A percentile compares a stretch with the other conserved stretches of the same genome.
phyloP scores from a whole-genome alignment of 2,797 vertebrate genomes.

The Acrocephalus scirpaceus region DNA sequence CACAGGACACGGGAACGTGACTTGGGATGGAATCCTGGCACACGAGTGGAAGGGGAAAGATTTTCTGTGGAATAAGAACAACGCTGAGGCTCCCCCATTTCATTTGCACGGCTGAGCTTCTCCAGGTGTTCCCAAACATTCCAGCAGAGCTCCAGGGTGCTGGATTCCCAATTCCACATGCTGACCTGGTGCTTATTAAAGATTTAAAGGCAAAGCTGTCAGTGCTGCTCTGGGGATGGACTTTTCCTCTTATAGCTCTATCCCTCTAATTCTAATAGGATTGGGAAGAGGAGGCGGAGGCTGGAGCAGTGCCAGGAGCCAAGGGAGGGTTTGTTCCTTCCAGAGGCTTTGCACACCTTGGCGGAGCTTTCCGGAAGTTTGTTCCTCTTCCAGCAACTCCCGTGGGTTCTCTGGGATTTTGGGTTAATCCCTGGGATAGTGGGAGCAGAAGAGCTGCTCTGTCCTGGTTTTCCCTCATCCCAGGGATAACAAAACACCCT shows the following conservation, averaged over 20 bases:
- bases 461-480: neutral
- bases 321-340: neutral
- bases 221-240: neutral
- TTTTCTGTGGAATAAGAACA: neutral
- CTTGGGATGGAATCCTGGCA: neutral
- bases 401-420: neutral
- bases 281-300: neutral
- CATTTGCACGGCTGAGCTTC: neutral
- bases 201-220: slow-evolving; percentile 58
- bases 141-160: neutral
- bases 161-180: neutral
- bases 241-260: slow-evolving; percentile 63
- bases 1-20: rapidly evolving
- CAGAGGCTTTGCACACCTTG: neutral
- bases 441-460: neutral
- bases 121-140: neutral
- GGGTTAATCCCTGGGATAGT: neutral
- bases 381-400: neutral
- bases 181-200: slow-evolving; percentile 3
- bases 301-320: neutral
- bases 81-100: rapidly evolving
- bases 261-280: slow-evolving; percentile 58
- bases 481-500: neutral
- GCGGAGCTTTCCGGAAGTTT: neutral
- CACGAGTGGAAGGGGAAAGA: neutral